Evolutionary conservation across 1,140 invertebrate species (phyloP).

Genomic region (Trachymyrmex septentrionalis): DNA sequence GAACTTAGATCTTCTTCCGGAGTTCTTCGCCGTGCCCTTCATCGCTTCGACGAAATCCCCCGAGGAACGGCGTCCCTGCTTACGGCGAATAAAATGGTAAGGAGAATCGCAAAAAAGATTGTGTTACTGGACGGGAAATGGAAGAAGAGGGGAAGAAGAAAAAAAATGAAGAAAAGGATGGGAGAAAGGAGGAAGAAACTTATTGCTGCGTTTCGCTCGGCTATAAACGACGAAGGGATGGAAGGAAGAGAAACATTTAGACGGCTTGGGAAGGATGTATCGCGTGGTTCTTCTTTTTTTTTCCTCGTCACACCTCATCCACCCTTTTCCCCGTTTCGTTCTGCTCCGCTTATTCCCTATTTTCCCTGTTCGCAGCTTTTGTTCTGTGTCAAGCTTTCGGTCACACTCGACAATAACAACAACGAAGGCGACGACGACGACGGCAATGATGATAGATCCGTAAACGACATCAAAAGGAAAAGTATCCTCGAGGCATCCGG

Average conservation of each 20-base stretch:
- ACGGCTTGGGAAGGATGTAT: conserved; percentile 54
- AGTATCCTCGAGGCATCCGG: conserved; percentile 66
- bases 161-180: neutral
- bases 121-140: conserved; percentile 53
- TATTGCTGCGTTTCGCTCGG: conserved; percentile 74
- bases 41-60: conserved; percentile 23
- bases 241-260: conserved; percentile 71
- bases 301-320: conserved; percentile 53
- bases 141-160: conserved; percentile 5
- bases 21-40: conserved; percentile 41
- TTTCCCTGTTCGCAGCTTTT: neutral
- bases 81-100: conserved; percentile 35
- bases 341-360: conserved; percentile 31
- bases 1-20: conserved; percentile 22
- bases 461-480: conserved; percentile 71
- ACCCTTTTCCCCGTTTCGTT: neutral
- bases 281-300: conserved; percentile 32
- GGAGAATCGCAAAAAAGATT: conserved; percentile 52
- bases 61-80: conserved; percentile 27
- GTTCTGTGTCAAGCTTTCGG: conserved; percentile 27
- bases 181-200: conserved; percentile 66
- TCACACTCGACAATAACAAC: conserved; percentile 46
- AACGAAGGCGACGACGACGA: neutral
- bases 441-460: conserved; percentile 55
- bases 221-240: conserved; percentile 66